Evolutionary conservation across 2,888 invertebrate genomes (phyloP).

Genomic region (Ophion costatus): DNA sequence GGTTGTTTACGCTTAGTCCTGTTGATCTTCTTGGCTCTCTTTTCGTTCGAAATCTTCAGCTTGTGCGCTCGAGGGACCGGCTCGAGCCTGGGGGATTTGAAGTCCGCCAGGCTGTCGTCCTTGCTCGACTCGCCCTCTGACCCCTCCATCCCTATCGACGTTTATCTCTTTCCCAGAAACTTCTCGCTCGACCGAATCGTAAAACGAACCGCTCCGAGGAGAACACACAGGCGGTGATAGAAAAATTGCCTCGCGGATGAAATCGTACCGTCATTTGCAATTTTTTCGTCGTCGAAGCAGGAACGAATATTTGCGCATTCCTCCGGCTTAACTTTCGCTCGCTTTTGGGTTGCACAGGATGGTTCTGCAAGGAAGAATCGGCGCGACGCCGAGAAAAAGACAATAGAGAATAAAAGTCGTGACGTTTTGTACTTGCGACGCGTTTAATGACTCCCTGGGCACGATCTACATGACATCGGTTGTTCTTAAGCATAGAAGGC

Average conservation of each 20-base stretch:
- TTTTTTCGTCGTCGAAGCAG: not conserved
- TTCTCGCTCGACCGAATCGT: slow-evolving; percentile 21
- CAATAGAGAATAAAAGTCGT: not conserved
- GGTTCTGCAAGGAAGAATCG: not conserved
- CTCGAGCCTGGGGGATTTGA: slow-evolving; percentile 75
- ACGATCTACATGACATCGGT: not conserved
- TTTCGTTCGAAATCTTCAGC: slow-evolving; percentile 63
- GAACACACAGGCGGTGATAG: too few species aligned
- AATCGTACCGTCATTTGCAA: too few species aligned
- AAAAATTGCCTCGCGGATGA: too few species aligned
- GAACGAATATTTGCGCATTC: not conserved
- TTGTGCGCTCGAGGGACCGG: slow-evolving; percentile 1
- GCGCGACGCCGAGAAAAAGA: not conserved
- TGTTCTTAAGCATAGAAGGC: not conserved
- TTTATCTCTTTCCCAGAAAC: not conserved
- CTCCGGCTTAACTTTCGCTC: not conserved
- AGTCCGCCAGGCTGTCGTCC: slow-evolving; percentile 78
- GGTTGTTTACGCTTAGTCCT: not conserved
- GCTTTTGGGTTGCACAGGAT: not conserved
- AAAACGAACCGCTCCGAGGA: not conserved
- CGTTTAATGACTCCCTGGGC: not conserved
- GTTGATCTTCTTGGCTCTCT: slow-evolving; percentile 60
- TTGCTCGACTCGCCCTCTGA: slow-evolving; percentile 42
- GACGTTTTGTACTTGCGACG: not conserved
- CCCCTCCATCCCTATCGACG: not conserved